Conservation (phyloP, 2,888 invertebrate species). For the Lasioglossum malachurum region DNA sequence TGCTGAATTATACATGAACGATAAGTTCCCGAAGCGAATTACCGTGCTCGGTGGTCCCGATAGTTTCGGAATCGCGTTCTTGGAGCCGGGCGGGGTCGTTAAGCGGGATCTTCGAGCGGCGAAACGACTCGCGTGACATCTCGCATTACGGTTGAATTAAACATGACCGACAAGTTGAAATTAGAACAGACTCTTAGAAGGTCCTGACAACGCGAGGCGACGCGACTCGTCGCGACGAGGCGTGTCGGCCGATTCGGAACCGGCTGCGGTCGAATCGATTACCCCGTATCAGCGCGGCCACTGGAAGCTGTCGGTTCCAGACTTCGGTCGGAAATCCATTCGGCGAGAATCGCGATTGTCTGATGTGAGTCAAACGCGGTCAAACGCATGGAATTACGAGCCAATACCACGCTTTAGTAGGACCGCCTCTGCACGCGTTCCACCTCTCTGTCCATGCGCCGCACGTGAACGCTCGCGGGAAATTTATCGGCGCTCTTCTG, state of each 20-base stretch:
- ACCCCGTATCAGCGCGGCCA: constrained; percentile 41
- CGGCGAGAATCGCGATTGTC: constrained; percentile 61
- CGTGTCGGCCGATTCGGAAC: constrained; percentile 34
- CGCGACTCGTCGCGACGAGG: constrained; percentile 5
- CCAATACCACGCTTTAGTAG: constrained; percentile 42
- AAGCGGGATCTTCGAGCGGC: constrained; percentile 34
- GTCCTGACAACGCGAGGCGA: background rate
- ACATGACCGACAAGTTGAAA: constrained; percentile 64
- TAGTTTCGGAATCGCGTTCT: constrained; percentile 43
- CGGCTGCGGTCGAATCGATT: constrained; percentile 65
- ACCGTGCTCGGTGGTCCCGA: constrained; percentile 19
- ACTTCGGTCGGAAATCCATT: constrained; percentile 61
- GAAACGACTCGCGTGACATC: constrained; percentile 53
- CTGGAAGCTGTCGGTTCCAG: constrained; percentile 71
- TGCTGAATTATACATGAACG: constrained; percentile 68
- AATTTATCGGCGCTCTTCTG: background rate
- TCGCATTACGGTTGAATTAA: constrained; percentile 64
- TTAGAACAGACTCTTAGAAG: constrained; percentile 52
- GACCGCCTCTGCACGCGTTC: background rate
- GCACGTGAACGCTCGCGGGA: background rate
- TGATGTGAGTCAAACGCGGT: constrained; percentile 58
- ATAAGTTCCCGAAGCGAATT: constrained; percentile 62
- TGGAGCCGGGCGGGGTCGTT: constrained; percentile 26
- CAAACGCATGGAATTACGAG: constrained; percentile 60
- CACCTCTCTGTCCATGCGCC: background rate